Evolutionary conservation across 2,113 vertebrate species (phyloP), one percentile per base, ranked within the genome.

Genomic region (Shinisaurus crocodilurus): DNA sequence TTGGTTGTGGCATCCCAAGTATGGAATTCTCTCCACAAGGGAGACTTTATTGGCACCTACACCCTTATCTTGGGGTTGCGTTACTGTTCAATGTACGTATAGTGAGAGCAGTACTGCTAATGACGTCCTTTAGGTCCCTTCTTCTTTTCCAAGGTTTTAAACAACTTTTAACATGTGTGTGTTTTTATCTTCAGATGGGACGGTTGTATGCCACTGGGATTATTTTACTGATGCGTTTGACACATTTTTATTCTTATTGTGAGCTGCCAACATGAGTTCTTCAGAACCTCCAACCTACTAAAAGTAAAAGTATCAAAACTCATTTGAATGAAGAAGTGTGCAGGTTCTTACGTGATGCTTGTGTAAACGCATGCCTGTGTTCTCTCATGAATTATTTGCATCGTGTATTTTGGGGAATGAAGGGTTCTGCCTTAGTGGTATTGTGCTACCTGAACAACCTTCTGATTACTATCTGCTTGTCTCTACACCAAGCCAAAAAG

Each of bases 31-130:
- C 25, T 69, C 9, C 65, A 18, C 60, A 63, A 63, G 20, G 13
- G 57, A 16, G 57, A 60, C 12, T 60, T 15, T 12, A 3, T 12
- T 60, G 16, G 20, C 16, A 63, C 60, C 60, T 23, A 18, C 92
- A 91, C 99, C 98, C 98, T 99, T 98, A 97, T 99, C 99, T 97
- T 91, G 99, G 98, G 98, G 98, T 98, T 98, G 98, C 25, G 88
- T 50, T 98, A 98, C 96, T 92, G 90, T 94, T 97, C 98, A 77
- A 98, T 98, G 98, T 99, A 54, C 98, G 98, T 0, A 0, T 98
- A 95, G 98, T 93, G 98, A 99, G 98, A 91, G 1, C 48, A 91
- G 93, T 98, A 94, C 98, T 98, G 98, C 98, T 99, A 74, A 98
- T 98, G 8, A 12, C 13, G 16, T 60, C 57, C 57, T 60, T 60